Evolutionary conservation across 1,140 invertebrate genomes (phyloP), one percentile per base, ranked within the genome.

Genomic region (Teleopsis dalmanni): DNA sequence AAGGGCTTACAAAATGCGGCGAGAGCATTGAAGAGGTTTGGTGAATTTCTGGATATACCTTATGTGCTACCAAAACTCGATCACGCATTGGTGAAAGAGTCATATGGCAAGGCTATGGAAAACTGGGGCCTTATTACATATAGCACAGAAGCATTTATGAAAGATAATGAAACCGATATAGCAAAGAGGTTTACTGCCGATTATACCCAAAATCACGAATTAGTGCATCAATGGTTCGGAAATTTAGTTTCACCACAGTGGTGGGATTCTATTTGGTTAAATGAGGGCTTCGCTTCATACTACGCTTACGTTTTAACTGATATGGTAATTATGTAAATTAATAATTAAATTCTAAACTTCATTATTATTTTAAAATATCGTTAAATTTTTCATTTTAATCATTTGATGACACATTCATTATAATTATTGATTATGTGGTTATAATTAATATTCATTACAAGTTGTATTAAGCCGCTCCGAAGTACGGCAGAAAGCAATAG

Each of bases 61-160:
- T 81, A 77, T 50, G 57, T 60, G 1, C 59, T 78, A 34, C 63
- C 64, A 2, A 83, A 83, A 57, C 56, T 80, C 56, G 82, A 84
- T 67, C 77, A 87, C 56, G 78, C 84, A 11, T 86, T 84, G 1
- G 75, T 91, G 7, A 85, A 87, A 5, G 82, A 88, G 61, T 88
- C 88, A 56, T 76, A 76, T n/a, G 80, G 81, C 22, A 83, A 82
- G 2, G 87, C 86, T 11, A 89, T 89, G 86, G 87, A 90, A 65
- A 88, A 89, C 71, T 90, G 86, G 87, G 87, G 85, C n/a, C 64
- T 91, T 4, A 78, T 88, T 43, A 84, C 82, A 1, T 89, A 81
- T 57, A 75, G 75, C 71, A 78, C 68, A 46, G 45, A 48, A 27
- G 54, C 40, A 38, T 27, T 65, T 4, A 18, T 65, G n/a, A 23